Conservation (phyloP, 2,888 invertebrate genomes). For the Unio pictorum region DNA sequence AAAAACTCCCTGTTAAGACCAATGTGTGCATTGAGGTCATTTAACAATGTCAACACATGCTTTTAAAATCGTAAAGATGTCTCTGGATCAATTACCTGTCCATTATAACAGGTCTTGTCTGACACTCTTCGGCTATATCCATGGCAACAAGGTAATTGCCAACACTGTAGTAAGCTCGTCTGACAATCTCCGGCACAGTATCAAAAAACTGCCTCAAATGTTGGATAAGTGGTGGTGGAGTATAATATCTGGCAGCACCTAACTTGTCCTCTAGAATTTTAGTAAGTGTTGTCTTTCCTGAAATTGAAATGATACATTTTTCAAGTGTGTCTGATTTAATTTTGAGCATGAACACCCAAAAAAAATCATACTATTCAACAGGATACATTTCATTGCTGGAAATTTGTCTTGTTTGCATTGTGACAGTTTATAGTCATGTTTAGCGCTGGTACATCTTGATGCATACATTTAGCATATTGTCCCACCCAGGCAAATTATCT, state of each 20-base stretch:
- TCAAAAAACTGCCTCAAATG: slow-evolving; percentile 45
- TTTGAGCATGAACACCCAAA: no score
- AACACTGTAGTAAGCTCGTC: slow-evolving; percentile 50
- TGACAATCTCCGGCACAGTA: slow-evolving; percentile 42
- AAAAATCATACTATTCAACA: no score
- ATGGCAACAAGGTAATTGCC: slow-evolving; percentile 54
- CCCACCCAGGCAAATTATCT: no score
- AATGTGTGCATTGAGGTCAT: no score
- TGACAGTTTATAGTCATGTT: no score
- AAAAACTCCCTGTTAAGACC: no score
- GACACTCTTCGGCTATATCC: slow-evolving; percentile 42
- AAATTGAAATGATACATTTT: neutral
- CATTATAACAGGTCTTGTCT: slow-evolving; percentile 49
- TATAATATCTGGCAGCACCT: slow-evolving; percentile 32
- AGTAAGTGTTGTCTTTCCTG: slow-evolving; percentile 55
- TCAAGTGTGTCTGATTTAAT: no score
- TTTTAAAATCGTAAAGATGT: neutral
- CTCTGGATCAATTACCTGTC: slow-evolving; percentile 42
- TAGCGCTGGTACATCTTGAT: no score
- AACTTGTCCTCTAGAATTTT: slow-evolving; percentile 39
- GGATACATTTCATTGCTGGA: no score
- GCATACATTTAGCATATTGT: no score
- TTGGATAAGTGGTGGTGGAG: slow-evolving; percentile 42
- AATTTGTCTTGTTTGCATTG: no score
- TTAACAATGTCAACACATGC: no score